These are phyloP conservation scores for Ibycter americanus DNA, from an alignment of 2,797 vertebrate species.

Conservation along the genomic window DNA sequence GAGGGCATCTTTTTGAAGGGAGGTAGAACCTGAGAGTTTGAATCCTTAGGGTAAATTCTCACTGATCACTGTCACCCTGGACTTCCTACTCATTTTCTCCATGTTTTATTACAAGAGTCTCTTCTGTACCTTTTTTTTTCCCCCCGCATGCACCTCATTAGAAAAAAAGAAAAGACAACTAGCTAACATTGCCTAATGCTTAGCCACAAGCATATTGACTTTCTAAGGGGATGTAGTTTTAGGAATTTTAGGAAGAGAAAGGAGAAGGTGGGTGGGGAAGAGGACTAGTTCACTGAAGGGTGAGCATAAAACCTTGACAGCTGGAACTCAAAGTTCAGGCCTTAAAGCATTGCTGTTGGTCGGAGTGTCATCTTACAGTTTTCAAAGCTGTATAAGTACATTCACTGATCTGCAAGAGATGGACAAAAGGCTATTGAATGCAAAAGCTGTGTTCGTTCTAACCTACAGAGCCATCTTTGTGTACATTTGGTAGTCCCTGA, in stretches of 20 bases:
- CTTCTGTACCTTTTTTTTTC: neutral
- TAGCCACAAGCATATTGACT: neutral
- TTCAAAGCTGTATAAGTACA: neutral
- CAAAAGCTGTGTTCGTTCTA: neutral
- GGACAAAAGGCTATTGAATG: neutral
- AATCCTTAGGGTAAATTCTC: neutral
- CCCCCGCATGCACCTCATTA: neutral
- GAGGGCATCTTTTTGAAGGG: neutral
- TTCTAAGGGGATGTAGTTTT: neutral
- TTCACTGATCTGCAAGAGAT: neutral
- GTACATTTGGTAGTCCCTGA: neutral
- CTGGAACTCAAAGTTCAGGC: neutral
- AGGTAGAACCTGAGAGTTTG: neutral
- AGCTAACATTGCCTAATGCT: neutral
- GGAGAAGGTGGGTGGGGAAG: neutral
- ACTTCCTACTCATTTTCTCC: neutral
- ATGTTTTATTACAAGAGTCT: neutral
- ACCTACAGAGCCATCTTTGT: neutral
- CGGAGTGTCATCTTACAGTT: neutral
- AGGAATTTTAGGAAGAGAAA: neutral
- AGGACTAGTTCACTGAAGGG: neutral
- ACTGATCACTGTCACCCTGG: neutral
- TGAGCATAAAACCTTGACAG: neutral
- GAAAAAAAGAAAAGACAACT: neutral
- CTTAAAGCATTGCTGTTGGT: neutral